Conservation (phyloP, 2,888 invertebrate genomes). For the Argynnis bischoffii region DNA sequence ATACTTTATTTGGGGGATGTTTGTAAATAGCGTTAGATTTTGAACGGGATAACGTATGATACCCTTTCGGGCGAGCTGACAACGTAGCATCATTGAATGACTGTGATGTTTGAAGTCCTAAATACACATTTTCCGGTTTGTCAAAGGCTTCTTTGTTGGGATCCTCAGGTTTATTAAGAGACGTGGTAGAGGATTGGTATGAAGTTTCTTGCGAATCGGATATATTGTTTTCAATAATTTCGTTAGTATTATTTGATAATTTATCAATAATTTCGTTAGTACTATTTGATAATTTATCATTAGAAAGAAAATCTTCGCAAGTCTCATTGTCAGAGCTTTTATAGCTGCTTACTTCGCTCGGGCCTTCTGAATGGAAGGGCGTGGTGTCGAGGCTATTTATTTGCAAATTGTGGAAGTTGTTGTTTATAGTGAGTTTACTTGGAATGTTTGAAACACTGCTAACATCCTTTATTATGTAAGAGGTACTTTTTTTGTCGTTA, state of each 20-base stretch:
- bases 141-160: slow-evolving; percentile 43
- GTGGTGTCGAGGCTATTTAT: slow-evolving; percentile 65
- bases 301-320: slow-evolving; percentile 50
- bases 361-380: slow-evolving; percentile 65
- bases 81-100: slow-evolving; percentile 64
- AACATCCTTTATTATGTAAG: slow-evolving; percentile 57
- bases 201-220: slow-evolving; percentile 39
- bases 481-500: slow-evolving; percentile 43
- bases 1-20: slow-evolving; percentile 73
- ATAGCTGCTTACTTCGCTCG: slow-evolving; percentile 76
- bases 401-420: slow-evolving; percentile 59
- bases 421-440: slow-evolving; percentile 64
- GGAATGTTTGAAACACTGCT: slow-evolving; percentile 72
- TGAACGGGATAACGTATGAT: slow-evolving; percentile 60
- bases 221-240: slow-evolving; percentile 46
- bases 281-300: slow-evolving; percentile 36
- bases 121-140: slow-evolving; percentile 43
- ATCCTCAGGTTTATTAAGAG: slow-evolving; percentile 47
- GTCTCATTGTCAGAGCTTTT: slow-evolving; percentile 80
- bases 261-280: slow-evolving; percentile 43
- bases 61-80: slow-evolving; percentile 49
- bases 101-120: slow-evolving; percentile 67
- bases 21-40: slow-evolving; percentile 68
- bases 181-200: slow-evolving; percentile 51
- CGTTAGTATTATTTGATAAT: too few relatives aligned